Evolutionary conservation across 2,797 vertebrate species (phyloP).

Genomic region (Fistularia tabacaria): DNA sequence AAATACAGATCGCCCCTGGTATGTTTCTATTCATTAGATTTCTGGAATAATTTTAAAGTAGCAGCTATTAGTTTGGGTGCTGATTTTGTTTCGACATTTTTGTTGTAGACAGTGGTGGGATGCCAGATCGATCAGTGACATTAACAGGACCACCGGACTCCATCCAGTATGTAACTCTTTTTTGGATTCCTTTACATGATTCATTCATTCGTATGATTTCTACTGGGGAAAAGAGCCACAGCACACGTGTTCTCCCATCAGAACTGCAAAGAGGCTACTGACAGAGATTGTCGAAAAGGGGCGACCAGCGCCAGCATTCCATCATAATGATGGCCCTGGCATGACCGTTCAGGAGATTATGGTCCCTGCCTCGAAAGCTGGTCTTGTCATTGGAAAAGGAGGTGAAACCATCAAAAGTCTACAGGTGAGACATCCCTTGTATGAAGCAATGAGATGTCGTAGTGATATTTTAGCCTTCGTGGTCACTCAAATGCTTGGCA

Average conservation of each 20-base stretch:
- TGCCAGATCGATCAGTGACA: slow-evolving; percentile 95
- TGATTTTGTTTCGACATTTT: slow-evolving; percentile 18
- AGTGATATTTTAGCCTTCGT: too few species aligned
- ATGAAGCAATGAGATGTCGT: too few species aligned
- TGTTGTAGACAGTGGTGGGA: slow-evolving; percentile 90
- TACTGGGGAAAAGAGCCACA: not conserved
- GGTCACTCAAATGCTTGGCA: too few species aligned
- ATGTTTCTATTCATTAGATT: slow-evolving; percentile 26
- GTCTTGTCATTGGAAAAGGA: slow-evolving; percentile 96
- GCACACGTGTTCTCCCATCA: slow-evolving; percentile 36
- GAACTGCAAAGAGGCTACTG: slow-evolving; percentile 89
- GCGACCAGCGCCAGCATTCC: slow-evolving; percentile 91
- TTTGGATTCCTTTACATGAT: too few species aligned
- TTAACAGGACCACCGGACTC: slow-evolving; percentile 92
- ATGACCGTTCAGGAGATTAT: slow-evolving; percentile 98
- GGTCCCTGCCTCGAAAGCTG: slow-evolving; percentile 96
- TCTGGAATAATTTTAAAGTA: not conserved
- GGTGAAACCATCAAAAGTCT: slow-evolving; percentile 98
- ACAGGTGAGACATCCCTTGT: slow-evolving; percentile 75
- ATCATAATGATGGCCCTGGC: slow-evolving; percentile 92
- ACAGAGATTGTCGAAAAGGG: slow-evolving; percentile 97
- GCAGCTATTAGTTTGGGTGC: too few species aligned
- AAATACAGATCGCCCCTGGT: slow-evolving; percentile 99
- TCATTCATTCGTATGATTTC: not conserved
- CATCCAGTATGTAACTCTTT: slow-evolving; percentile 85